A percentile compares a stretch with the other conserved stretches of the same genome.
Conservation (phyloP, 2,888 invertebrate species). For the Galeruca laticollis region DNA sequence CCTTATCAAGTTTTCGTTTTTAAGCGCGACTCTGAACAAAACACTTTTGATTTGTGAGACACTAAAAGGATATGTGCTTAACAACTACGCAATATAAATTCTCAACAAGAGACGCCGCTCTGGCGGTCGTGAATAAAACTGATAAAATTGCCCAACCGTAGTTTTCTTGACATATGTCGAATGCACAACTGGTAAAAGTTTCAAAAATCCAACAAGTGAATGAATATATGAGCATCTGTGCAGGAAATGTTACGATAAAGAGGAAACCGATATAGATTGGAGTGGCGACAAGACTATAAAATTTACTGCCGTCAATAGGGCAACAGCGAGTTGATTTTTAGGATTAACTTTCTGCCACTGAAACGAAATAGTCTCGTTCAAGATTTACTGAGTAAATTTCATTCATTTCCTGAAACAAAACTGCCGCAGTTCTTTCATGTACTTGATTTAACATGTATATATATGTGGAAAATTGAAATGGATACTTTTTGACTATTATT, state of each 20-base stretch:
- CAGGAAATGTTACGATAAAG: not conserved
- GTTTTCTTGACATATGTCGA: conserved; percentile 3
- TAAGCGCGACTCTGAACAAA: no score
- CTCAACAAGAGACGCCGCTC: not conserved
- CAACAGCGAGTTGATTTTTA: no score
- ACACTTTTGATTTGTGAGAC: not conserved
- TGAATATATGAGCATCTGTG: not conserved
- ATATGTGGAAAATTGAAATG: no score
- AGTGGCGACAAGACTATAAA: not conserved
- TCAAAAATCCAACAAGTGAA: not conserved
- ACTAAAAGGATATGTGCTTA: not conserved
- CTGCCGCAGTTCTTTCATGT: no score
- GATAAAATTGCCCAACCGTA: not conserved
- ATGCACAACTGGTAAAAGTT: not conserved
- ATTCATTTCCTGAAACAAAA: no score
- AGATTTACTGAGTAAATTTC: no score
- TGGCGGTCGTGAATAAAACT: not conserved
- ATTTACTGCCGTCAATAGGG: not conserved
- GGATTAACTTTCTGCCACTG: no score
- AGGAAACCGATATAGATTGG: not conserved
- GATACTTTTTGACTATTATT: no score
- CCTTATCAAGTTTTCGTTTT: no score
- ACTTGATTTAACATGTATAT: no score
- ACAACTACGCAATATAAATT: not conserved
- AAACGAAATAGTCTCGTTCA: no score